These are phyloP conservation scores for Phyllotreta cruciferae DNA, from an alignment of 2,888 invertebrate species.

Conservation along the genomic window DNA sequence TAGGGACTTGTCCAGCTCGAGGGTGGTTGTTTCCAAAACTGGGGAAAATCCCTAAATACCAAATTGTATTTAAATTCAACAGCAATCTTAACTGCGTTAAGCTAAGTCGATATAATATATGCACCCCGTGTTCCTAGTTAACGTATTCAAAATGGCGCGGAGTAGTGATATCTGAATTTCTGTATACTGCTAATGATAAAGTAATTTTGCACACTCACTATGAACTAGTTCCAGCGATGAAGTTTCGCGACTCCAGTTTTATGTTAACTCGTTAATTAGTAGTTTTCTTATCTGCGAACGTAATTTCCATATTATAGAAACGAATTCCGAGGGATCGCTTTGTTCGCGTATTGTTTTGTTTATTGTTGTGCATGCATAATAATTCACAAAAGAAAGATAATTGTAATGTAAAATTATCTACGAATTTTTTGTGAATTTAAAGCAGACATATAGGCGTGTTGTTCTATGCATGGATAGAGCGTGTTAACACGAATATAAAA, in stretches of 20 bases:
- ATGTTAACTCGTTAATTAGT: slow-evolving; percentile 40
- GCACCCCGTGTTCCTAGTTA: slow-evolving; percentile 48
- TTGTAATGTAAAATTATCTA: slow-evolving; percentile 30
- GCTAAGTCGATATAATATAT: slow-evolving; percentile 50
- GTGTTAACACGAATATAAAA: slow-evolving; percentile 26
- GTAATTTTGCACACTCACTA: slow-evolving; percentile 38
- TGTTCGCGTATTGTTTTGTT: slow-evolving; percentile 20
- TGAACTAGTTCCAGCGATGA: slow-evolving; percentile 33
- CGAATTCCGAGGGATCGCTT: slow-evolving; percentile 6
- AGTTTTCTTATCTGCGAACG: slow-evolving; percentile 31
- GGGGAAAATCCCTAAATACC: slow-evolving; percentile 37
- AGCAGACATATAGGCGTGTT: slow-evolving; percentile 22
- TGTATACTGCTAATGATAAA: slow-evolving; percentile 33
- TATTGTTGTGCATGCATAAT: slow-evolving; percentile 25
- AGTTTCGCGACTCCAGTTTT: slow-evolving; percentile 32
- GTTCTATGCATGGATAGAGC: slow-evolving; percentile 15
- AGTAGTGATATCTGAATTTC: slow-evolving; percentile 35
- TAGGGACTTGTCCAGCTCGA: neutral
- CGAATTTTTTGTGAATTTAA: slow-evolving; percentile 28
- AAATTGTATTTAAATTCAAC: slow-evolving; percentile 44
- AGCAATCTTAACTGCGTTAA: slow-evolving; percentile 50
- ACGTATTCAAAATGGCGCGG: slow-evolving; percentile 50
- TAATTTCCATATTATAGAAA: slow-evolving; percentile 21
- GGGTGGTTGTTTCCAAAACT: slow-evolving; percentile 23
- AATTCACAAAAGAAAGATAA: slow-evolving; percentile 28